These are phyloP conservation scores for Peromyscus aztecus DNA, from an alignment of 2,797 vertebrate species.

Conservation along the genomic window DNA sequence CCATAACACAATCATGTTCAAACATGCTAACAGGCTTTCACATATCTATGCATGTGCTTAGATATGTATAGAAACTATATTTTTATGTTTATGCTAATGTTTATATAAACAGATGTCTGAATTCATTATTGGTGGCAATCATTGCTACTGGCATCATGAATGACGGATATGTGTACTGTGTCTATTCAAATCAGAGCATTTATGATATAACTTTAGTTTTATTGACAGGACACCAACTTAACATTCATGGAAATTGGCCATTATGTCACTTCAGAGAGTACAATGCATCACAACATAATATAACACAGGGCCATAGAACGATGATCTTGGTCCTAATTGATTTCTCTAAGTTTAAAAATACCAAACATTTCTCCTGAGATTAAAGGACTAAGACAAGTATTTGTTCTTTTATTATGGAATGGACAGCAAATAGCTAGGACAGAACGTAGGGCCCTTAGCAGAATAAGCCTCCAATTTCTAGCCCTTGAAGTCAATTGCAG, in stretches of 20 bases:
- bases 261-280: background rate
- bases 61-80: background rate
- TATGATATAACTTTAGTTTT: background rate
- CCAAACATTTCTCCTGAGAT: background rate
- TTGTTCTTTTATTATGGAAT: background rate
- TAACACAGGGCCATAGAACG: background rate
- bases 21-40: background rate
- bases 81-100: background rate
- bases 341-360: conserved; percentile 28
- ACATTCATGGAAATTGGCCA: background rate
- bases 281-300: background rate
- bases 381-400: background rate
- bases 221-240: background rate
- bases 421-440: background rate
- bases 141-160: background rate
- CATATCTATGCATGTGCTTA: background rate
- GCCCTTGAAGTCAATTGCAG: background rate
- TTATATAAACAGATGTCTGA: background rate
- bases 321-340: background rate
- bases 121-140: background rate
- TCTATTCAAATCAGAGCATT: background rate
- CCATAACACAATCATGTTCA: background rate
- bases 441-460: background rate
- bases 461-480: background rate
- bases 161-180: background rate